phyloP scores from a whole-genome alignment of 2,113 vertebrate species.

The Pseudorasbora parva region DNA sequence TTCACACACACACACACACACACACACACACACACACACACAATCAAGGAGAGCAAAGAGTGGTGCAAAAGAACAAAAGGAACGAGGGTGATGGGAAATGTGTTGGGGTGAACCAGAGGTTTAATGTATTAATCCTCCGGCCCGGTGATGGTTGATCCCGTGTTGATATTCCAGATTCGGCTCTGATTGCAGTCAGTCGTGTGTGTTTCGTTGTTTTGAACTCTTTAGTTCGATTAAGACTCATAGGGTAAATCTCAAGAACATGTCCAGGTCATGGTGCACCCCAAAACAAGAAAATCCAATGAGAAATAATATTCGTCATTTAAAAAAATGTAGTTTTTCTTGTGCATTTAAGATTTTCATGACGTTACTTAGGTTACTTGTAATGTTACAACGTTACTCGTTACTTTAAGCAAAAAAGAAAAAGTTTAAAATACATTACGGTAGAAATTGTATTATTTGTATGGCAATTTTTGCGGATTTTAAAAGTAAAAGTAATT shows the following conservation, averaged over 20 bases:
- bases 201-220: neutral
- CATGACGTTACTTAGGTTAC: neutral
- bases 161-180: neutral
- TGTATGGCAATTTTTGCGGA: neutral
- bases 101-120: neutral
- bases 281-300: neutral
- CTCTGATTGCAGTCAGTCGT: neutral
- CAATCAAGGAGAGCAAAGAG: conserved; percentile 30
- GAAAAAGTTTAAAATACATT: too few relatives aligned
- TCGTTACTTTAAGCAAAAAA: neutral
- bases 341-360: neutral
- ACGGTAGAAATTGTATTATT: neutral
- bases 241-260: neutral
- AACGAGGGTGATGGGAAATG: neutral
- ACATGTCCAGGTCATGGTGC: neutral
- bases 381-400: too few relatives aligned
- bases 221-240: neutral
- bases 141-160: neutral
- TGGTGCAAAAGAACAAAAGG: neutral
- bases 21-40: too few relatives aligned
- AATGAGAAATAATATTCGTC: too few relatives aligned
- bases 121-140: neutral
- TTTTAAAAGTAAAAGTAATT: neutral
- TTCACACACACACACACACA: conserved; percentile 54
- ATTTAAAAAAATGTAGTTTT: too few relatives aligned